These are phyloP conservation scores for Galerucella calmariensis DNA, from an alignment of 2,888 invertebrate genomes.

Conservation along the genomic window DNA sequence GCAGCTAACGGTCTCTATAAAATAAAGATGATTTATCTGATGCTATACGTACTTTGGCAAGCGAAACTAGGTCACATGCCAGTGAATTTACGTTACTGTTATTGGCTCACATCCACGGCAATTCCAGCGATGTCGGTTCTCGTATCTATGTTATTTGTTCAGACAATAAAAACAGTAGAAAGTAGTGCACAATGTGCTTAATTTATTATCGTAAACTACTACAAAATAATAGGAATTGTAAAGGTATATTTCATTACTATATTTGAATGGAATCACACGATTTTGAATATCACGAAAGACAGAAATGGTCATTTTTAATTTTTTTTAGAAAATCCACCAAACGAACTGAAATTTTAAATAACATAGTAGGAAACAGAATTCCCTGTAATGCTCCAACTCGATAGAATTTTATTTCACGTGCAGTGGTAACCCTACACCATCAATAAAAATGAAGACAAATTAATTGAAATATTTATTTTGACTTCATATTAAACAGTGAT, in stretches of 20 bases:
- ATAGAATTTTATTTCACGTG: too few relatives aligned
- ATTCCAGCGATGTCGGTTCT: slow-evolving; percentile 15
- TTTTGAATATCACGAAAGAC: too few relatives aligned
- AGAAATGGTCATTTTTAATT: too few relatives aligned
- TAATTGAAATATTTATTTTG: too few relatives aligned
- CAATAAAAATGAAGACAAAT: too few relatives aligned
- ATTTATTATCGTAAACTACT: neutral
- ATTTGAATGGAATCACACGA: too few relatives aligned
- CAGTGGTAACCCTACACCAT: too few relatives aligned
- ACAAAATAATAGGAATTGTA: neutral
- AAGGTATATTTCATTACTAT: neutral
- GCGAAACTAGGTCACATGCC: slow-evolving; percentile 35
- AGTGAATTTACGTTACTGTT: slow-evolving; percentile 31
- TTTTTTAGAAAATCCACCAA: too few relatives aligned
- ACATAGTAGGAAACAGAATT: too few relatives aligned
- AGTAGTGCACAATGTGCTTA: slow-evolving; percentile 1
- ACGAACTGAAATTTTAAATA: too few relatives aligned
- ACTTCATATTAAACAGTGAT: too few relatives aligned
- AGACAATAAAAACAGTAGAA: neutral
- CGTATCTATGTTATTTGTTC: slow-evolving; percentile 9
- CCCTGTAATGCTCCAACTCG: too few relatives aligned
- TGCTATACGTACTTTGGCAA: slow-evolving; percentile 17
- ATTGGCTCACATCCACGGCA: slow-evolving; percentile 29
- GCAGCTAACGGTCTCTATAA: neutral
- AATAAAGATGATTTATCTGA: neutral